Conservation (phyloP, 1,140 invertebrate species). For the Antheraea mylitta region DNA sequence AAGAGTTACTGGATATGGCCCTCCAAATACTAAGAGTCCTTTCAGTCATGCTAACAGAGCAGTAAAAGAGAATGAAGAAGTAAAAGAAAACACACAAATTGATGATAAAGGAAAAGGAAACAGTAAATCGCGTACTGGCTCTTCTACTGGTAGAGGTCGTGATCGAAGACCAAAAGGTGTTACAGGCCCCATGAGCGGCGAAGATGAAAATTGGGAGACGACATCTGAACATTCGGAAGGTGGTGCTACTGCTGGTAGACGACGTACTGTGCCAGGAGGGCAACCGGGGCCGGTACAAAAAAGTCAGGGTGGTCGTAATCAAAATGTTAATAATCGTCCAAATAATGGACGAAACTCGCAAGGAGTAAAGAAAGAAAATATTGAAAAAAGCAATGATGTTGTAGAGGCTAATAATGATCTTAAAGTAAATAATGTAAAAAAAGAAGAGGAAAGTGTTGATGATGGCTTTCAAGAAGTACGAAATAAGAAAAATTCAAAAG, state of each 20-base stretch:
- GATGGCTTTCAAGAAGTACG: constrained; percentile 94
- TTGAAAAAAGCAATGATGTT: constrained; percentile 52
- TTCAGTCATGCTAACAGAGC: constrained; percentile 82
- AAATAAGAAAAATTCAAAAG: constrained; percentile 87
- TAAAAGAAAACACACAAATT: constrained; percentile 62
- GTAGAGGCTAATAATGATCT: constrained; percentile 68
- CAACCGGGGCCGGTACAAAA: constrained; percentile 49
- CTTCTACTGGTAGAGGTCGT: constrained; percentile 81
- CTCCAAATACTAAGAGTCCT: constrained; percentile 87
- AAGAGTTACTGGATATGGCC: constrained; percentile 85
- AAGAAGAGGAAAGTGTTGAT: constrained; percentile 76
- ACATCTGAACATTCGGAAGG: constrained; percentile 85
- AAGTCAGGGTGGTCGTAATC: constrained; percentile 47
- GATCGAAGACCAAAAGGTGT: constrained; percentile 80
- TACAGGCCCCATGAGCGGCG: constrained; percentile 75
- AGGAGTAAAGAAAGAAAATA: constrained; percentile 49
- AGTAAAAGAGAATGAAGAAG: constrained; percentile 64
- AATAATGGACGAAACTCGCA: constrained; percentile 49
- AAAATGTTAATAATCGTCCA: constrained; percentile 51
- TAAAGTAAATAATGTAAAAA: constrained; percentile 59
- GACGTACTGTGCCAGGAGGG: constrained; percentile 77
- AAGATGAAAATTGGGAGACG: constrained; percentile 85
- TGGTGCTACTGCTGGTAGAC: constrained; percentile 51
- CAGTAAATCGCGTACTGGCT: constrained; percentile 85
- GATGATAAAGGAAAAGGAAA: constrained; percentile 73